phyloP scores from a whole-genome alignment of 2,113 vertebrate genomes.

The Antechinus stuartii region DNA sequence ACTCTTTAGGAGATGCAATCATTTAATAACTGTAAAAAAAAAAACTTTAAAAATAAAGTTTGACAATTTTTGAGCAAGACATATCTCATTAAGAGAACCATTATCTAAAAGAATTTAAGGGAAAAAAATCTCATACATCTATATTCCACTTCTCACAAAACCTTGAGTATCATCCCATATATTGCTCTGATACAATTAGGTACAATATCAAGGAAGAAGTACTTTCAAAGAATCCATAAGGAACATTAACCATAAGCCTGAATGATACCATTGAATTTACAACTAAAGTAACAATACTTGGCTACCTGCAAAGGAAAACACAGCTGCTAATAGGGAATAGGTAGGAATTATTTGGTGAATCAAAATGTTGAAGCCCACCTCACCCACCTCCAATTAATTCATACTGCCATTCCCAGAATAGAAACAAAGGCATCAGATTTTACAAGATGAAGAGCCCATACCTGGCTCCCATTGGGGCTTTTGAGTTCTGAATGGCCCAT shows the following conservation, averaged over 20 bases:
- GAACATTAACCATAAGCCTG: slow-evolving; percentile 62
- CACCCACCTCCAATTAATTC: slow-evolving; percentile 59
- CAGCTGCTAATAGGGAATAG: slow-evolving; percentile 56
- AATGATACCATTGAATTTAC: slow-evolving; percentile 49
- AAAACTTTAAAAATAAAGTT: slow-evolving; percentile 34
- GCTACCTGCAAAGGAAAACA: slow-evolving; percentile 68
- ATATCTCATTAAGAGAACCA: slow-evolving; percentile 48
- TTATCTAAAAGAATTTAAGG: slow-evolving; percentile 40
- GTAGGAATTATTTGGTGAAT: slow-evolving; percentile 70
- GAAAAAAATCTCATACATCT: slow-evolving; percentile 31
- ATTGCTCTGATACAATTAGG: slow-evolving; percentile 29
- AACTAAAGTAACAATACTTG: slow-evolving; percentile 64
- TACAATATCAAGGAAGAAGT: slow-evolving; percentile 61
- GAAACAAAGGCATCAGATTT: slow-evolving; percentile 50
- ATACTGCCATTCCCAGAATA: slow-evolving; percentile 65
- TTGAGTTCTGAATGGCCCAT: slow-evolving; percentile 36
- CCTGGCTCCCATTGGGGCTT: background rate
- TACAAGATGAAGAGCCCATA: slow-evolving; percentile 19
- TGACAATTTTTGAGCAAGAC: slow-evolving; percentile 26
- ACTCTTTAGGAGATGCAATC: slow-evolving; percentile 19
- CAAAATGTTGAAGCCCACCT: slow-evolving; percentile 49
- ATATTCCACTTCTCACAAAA: slow-evolving; percentile 62
- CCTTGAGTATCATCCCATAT: background rate
- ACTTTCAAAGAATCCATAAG: slow-evolving; percentile 5
- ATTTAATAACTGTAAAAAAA: background rate